Base-by-base conservation (phyloP, 2,113 vertebrate species). In the Tachysurus vachellii region DNA sequence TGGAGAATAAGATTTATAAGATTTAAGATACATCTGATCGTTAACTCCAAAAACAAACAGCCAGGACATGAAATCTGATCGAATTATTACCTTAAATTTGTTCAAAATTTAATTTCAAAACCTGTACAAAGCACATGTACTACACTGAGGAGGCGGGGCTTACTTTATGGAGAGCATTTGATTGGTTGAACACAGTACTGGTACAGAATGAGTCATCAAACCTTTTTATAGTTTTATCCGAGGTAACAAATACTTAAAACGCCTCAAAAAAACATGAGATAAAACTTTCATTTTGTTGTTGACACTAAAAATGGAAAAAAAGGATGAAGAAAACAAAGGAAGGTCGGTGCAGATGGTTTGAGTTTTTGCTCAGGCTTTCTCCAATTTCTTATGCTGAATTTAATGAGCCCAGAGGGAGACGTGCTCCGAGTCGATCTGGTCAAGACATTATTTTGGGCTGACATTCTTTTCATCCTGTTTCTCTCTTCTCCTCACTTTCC, bases 401-500 rank as follows among this genome's bases (percentile, higher is more conserved):
- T 91, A 91, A 92, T 59, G 89, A 90, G 90, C 86, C 91, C 90
- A 10, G 70, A 5, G 93, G 90, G 92, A 91, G 76, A 80, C 9
- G 31, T 66, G 76, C 73, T 6, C 21, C 44, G 50, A 62, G 61
- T 59, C 87, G 80, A 54, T 75, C 44, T 56, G 80, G 54, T 87
- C 84, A 47, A 57, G 47, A 83, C 66, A 81, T 90, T 23, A 59
- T 61, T 42, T 12, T 54, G 28, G 77, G 23, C 9, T 13, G 10
- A 23, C 83, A 19, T 80, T 88, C 13, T 57, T 61, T 73, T 53
- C 80, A 28, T 73, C 56, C 64, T 53, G 8, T 77, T 50, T 61
- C 53, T 36, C 64, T 36, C 68, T 56, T 13, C 54, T 90, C 77
- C 36, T 36, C 9, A 82, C 57, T 80, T 13, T 80, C 31, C 62